phyloP scores from a whole-genome alignment of 1,140 invertebrate genomes.

The Neodiprion virginianus region DNA sequence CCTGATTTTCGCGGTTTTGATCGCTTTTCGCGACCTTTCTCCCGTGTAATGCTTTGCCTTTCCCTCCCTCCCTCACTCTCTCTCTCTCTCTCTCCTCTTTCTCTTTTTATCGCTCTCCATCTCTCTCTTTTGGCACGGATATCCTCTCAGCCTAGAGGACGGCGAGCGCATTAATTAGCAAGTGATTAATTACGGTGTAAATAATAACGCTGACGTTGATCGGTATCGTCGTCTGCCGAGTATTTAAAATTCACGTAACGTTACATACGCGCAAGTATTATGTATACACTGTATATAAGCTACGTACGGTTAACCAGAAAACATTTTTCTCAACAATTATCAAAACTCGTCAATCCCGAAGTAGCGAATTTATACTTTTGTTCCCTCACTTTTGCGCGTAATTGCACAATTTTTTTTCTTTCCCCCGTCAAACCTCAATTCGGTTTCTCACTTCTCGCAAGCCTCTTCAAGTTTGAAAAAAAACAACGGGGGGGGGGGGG shows the following conservation, averaged over 20 bases:
- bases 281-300: too few species aligned
- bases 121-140: conserved; percentile 22
- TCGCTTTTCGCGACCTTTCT: neutral
- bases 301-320: neutral
- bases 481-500: too few species aligned
- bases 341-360: neutral
- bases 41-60: neutral
- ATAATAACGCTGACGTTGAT: conserved; percentile 5
- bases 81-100: neutral
- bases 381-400: neutral
- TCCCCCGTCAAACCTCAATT: too few species aligned
- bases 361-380: neutral
- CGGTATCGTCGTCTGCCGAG: neutral
- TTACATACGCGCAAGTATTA: too few species aligned
- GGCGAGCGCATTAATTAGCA: conserved; percentile 47
- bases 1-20: neutral
- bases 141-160: conserved; percentile 20
- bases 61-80: neutral
- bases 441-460: too few species aligned
- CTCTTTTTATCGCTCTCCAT: neutral
- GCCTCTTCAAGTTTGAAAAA: too few species aligned
- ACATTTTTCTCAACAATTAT: too few species aligned
- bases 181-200: conserved; percentile 47
- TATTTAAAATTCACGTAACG: neutral
- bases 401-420: neutral